phyloP scores from a whole-genome alignment of 2,113 vertebrate species.

The Ursus arctos region DNA sequence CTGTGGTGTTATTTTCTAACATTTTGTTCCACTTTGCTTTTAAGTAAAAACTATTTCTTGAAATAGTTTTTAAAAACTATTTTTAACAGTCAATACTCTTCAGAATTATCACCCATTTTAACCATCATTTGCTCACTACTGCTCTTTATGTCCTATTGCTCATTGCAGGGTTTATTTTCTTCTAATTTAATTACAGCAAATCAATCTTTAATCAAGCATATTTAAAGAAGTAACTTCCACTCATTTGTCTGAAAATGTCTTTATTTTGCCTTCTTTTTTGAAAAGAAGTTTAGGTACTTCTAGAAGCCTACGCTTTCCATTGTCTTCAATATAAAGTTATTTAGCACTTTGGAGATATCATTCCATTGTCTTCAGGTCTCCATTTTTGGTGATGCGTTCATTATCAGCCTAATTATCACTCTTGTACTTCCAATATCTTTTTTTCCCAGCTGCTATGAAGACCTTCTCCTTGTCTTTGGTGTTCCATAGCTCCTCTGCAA shows the following conservation, averaged over 20 bases:
- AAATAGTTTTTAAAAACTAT: neutral
- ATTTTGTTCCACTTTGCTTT: neutral
- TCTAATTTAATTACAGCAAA: neutral
- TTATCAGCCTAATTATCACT: neutral
- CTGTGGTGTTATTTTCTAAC: neutral
- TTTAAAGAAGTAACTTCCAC: constrained; percentile 20
- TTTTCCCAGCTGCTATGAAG: neutral
- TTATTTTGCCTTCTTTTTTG: neutral
- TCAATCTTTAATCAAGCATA: neutral
- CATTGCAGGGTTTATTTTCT: neutral
- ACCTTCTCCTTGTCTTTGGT: neutral
- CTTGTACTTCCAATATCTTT: neutral
- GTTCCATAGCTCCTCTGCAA: neutral
- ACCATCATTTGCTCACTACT: neutral
- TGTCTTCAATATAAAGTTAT: constrained; percentile 16
- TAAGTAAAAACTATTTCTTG: neutral
- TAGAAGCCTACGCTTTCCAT: neutral
- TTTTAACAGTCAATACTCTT: neutral
- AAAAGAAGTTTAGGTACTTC: neutral
- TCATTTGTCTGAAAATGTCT: neutral
- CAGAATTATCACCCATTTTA: neutral
- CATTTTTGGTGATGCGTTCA: neutral
- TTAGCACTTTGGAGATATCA: neutral
- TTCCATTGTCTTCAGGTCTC: neutral
- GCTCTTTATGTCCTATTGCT: neutral